phyloP scores from a whole-genome alignment of 2,888 invertebrate species.

The Tachina lurida region DNA sequence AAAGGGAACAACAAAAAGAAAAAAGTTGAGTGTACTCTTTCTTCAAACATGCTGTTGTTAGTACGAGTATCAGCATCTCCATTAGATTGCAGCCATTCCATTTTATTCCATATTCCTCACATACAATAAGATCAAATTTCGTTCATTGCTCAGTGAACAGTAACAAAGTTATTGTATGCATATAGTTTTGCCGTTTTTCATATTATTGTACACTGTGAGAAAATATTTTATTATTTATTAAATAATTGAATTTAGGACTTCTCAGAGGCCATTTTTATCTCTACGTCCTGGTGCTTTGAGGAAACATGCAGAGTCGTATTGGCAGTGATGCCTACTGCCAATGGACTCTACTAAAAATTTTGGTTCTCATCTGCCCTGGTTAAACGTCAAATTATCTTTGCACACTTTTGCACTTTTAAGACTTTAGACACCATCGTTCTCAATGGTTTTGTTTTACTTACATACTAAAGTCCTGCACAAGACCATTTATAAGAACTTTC shows the following conservation, averaged over 20 bases:
- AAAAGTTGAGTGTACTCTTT: constrained; percentile 70
- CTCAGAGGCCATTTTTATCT: neutral
- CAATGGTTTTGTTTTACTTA: too few relatives aligned
- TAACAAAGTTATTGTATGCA: constrained; percentile 40
- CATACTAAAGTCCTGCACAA: too few relatives aligned
- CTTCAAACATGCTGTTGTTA: constrained; percentile 61
- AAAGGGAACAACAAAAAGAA: constrained; percentile 23
- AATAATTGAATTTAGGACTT: too few relatives aligned
- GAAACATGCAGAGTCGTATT: neutral
- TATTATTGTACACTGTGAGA: constrained; percentile 41
- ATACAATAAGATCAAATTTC: constrained; percentile 74
- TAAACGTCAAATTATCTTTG: too few relatives aligned
- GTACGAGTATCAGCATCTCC: constrained; percentile 27
- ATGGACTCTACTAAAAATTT: too few relatives aligned
- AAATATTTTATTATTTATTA: constrained; percentile 17
- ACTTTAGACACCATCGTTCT: too few relatives aligned
- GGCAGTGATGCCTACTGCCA: neutral
- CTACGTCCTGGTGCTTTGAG: neutral
- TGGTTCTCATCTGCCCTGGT: neutral
- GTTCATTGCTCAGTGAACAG: constrained; percentile 75
- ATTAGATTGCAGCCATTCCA: constrained; percentile 50
- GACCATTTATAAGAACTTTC: too few relatives aligned
- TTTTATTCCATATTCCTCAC: constrained; percentile 60
- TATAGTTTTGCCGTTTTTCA: constrained; percentile 29
- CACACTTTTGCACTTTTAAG: too few relatives aligned